These are phyloP conservation scores for Patagioenas fasciata DNA, from an alignment of 2,113 vertebrate genomes.

Conservation along the genomic window DNA sequence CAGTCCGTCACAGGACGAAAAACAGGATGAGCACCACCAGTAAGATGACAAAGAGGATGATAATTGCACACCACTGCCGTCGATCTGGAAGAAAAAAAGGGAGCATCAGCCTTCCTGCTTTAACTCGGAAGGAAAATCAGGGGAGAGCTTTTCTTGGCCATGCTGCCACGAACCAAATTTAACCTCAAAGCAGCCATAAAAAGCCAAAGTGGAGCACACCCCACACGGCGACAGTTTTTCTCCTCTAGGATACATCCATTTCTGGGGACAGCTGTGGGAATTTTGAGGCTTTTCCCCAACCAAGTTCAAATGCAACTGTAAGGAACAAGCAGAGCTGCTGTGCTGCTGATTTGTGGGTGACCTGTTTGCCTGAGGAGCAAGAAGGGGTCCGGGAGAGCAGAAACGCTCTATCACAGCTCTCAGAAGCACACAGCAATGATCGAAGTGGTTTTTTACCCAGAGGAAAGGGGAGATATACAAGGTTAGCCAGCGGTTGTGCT, in stretches of 20 bases:
- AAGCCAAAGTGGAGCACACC: neutral
- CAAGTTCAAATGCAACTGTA: neutral
- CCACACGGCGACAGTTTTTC: rapidly evolving
- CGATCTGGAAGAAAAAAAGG: constrained; percentile 83
- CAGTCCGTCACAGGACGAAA: constrained; percentile 82
- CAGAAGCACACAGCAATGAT: neutral
- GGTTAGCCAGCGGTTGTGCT: rapidly evolving
- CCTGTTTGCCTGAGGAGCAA: neutral
- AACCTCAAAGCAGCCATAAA: neutral
- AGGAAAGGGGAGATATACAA: neutral
- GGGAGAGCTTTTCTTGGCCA: neutral
- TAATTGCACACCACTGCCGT: constrained; percentile 97
- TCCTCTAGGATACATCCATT: neutral
- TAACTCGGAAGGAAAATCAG: neutral
- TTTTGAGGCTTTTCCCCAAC: neutral
- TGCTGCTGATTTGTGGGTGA: neutral
- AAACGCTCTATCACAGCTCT: too few relatives aligned
- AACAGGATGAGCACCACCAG: constrained; percentile 90
- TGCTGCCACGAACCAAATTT: neutral
- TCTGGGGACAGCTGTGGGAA: neutral
- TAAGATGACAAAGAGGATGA: constrained; percentile 85
- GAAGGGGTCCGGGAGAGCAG: neutral
- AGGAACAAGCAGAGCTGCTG: neutral
- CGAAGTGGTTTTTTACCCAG: neutral
- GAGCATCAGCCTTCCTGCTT: neutral